Evolutionary conservation across 2,113 vertebrate genomes (phyloP), one percentile per base, ranked within the genome.

Genomic region (Oxygymnocypris stewartii): DNA sequence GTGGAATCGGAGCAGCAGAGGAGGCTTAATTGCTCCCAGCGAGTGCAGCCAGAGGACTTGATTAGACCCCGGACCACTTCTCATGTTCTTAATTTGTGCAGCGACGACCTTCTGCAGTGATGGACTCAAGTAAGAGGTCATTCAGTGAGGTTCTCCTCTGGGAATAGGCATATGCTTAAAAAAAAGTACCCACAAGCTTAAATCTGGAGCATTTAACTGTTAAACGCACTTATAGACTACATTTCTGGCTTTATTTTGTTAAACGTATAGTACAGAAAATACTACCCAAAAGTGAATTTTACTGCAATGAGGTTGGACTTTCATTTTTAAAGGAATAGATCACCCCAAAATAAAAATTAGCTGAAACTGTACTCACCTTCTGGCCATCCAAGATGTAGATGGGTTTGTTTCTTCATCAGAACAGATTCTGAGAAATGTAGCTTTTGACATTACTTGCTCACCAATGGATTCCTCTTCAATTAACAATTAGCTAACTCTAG

Each of bases 11-110:
- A 91, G 90, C 90, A 91, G 89, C 89, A 90, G 44, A 77, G 54
- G 59, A 75, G 75, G 88, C 91, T 93, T 95, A 94, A 94, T 94
- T 94, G 93, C 93, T 93, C 94, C 93, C 93, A 92, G 93, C 89
- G 92, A 94, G 93, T 90, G 91, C 91, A 92, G 94, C 91, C 93
- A 89, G 91, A 94, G 92, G 90, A 93, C 94, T 94, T 95, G 94
- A 95, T 95, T 95, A 95, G 93, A 92, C 92, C 92, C 93, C 91
- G 89, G 91, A 92, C 91, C 92, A 90, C 94, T 94, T 94, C 94
- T 95, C 94, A 94, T 95, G 94, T 94, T 94, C 94, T 94, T 94
- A 93, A 94, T 95, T 95, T 94, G 93, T 93, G 92, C 92, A 93
- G 91, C 92, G 90, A 94, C 91, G 93, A 94, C 93, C 93, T 95